phyloP scores from a whole-genome alignment of 2,888 invertebrate species.

The Trissolcus japonicus region DNA sequence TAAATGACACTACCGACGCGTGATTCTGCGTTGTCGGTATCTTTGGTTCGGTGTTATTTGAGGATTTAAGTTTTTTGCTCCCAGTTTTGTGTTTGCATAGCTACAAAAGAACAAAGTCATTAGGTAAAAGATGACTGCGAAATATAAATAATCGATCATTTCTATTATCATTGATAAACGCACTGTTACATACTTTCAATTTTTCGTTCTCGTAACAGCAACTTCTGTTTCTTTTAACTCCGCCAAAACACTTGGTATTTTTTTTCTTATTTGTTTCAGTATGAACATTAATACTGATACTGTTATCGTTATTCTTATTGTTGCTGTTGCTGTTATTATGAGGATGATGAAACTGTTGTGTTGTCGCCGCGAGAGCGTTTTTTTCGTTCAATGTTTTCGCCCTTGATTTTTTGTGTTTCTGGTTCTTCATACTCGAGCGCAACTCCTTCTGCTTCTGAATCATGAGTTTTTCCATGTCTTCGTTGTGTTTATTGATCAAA shows the following conservation, averaged over 20 bases:
- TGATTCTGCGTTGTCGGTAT: conserved; percentile 1
- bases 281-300: no score
- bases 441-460: conserved; percentile 83
- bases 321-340: conserved; percentile 36
- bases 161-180: not conserved
- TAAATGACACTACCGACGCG: conserved; percentile 19
- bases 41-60: not conserved
- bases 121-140: not conserved
- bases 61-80: conserved; percentile 5
- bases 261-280: no score
- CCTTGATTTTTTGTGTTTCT: conserved; percentile 77
- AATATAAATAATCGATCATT: no score
- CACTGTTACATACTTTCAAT: conserved; percentile 69
- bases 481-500: conserved; percentile 82
- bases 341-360: conserved; percentile 62
- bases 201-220: conserved; percentile 81
- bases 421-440: conserved; percentile 77
- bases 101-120: conserved; percentile 1
- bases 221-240: conserved; percentile 80
- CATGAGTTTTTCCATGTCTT: conserved; percentile 88
- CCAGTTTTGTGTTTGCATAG: conserved; percentile 11
- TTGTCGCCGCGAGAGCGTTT: conserved; percentile 58
- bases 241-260: conserved; percentile 76
- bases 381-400: conserved; percentile 76
- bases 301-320: not conserved